Base-by-base conservation (phyloP, 1,140 invertebrate species). In the Nasonia vitripennis region DNA sequence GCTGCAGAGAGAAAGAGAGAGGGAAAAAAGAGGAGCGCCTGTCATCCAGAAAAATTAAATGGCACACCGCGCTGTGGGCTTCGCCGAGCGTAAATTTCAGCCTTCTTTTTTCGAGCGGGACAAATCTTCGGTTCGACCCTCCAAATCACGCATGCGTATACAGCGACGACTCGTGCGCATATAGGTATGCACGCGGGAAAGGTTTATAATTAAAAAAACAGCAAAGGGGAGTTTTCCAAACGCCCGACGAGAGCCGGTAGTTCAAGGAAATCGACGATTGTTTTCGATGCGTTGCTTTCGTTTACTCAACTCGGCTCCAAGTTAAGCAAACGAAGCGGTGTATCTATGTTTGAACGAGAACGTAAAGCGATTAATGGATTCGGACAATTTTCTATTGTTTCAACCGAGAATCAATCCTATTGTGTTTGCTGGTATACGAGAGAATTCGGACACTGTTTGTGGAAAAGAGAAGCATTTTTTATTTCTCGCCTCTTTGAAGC, bases 21-120 rank as follows among this genome's bases (percentile, higher is more conserved):
- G 27, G 3, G 27, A 73, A n/a, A 14, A 37, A 11, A 34, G 11
- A 73, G 27, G 20, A n/a, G 62, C 7, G 55, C 20, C 62, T 23
- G 73, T 74, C 81, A 73, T 23, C 77, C 67, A 45, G 67, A 79
- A 84, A 84, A 84, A 79, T 73, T 79, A 74, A 84, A 84, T 41
- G 77, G 74, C 81, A 86, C 55, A 62, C 1, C 27, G 27, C 75
- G 31, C 14, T 14, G 48, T 12, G 77, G 68, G 31, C 67, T 73
- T 37, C 71, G 80, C 11, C 20, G 20, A 81, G 31, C 73, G 41
- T 7, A 45, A 70, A 48, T 23, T 77, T 11, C 9, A 68, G 62
- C 71, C 51, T 37, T 27, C 31, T 12, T 51, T 73, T 51, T 73
- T 73, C 45, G 74, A 34, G 37, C 7, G 37, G 23, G 4, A 20